phyloP scores from a whole-genome alignment of 2,113 vertebrate genomes.

The Lophius piscatorius region DNA sequence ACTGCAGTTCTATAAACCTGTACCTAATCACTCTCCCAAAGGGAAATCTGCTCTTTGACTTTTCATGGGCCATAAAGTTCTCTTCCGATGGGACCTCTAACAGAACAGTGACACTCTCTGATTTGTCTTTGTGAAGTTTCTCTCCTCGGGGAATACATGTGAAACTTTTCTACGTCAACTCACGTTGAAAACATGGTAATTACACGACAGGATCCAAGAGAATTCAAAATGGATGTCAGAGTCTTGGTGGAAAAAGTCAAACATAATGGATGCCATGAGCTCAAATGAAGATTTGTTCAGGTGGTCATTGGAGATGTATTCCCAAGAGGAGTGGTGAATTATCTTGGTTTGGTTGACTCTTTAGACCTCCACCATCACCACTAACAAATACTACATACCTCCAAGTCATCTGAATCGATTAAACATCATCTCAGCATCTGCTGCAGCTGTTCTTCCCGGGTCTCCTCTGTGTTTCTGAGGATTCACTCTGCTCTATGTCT shows the following conservation, averaged over 20 bases:
- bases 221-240: slow-evolving; percentile 10
- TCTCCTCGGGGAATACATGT: slow-evolving; percentile 21
- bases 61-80: slow-evolving; percentile 19
- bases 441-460: slow-evolving; percentile 52
- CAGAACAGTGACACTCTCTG: neutral
- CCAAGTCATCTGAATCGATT: slow-evolving; percentile 29
- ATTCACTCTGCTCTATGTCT: slow-evolving; percentile 45
- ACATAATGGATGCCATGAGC: slow-evolving; percentile 25
- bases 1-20: slow-evolving; percentile 46
- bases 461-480: slow-evolving; percentile 35
- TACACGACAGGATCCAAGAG: slow-evolving; percentile 9
- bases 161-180: slow-evolving; percentile 11
- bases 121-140: slow-evolving; percentile 21
- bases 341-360: slow-evolving; percentile 46
- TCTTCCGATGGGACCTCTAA: slow-evolving; percentile 24
- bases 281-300: slow-evolving; percentile 11
- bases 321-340: slow-evolving; percentile 45
- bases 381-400: slow-evolving; percentile 15
- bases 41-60: slow-evolving; percentile 54
- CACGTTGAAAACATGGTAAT: neutral
- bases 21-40: slow-evolving; percentile 41
- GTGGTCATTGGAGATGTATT: slow-evolving; percentile 24
- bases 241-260: slow-evolving; percentile 33
- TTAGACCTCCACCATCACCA: slow-evolving; percentile 19
- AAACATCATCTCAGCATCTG: slow-evolving; percentile 38